Evolutionary conservation across 1,140 invertebrate species (phyloP), one percentile per base, ranked within the genome.

Genomic region (Leptestheria dahalacensis): DNA sequence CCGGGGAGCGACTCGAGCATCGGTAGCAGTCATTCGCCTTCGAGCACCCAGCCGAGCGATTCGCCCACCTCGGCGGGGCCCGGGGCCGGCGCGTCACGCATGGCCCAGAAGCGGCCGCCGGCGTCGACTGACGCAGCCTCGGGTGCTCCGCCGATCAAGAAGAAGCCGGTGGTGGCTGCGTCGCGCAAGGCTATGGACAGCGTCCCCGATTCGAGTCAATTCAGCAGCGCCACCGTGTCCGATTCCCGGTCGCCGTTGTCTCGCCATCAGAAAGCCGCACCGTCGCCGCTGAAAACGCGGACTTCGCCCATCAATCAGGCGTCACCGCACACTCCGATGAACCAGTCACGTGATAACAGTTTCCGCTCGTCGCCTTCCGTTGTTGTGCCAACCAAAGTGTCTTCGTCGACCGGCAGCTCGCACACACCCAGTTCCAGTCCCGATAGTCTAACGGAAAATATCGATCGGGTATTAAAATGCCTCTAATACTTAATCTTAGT

Each of bases 1-100:
- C 88, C 87, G 9, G 81, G 86, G 50, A 88, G 85, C 65, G 87
- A 84, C 50, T 64, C 61, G 48, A 66, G 65, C 61, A 80, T 80
- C 68, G 74, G 75, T 26, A 77, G 76, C 61, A 80, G 82, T 46
- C 82, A 84, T 58, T 84, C 82, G 33, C 83, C 82, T 65, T 50
- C 69, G 62, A 62, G 67, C 69, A 25, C 61, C 68, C 49, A 66
- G 62, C 51, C 66, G n/a, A 33, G 50, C 26, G 49, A 62, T 52
- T 57, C 61, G 57, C 28, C 53, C n/a, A 26, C 33, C n/a, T 51
- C 18, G 48, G 48, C 29, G 55, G 2, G 21, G 33, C 33, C 28
- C 11, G 15, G 24, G 2, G 25, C 21, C 18, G n/a, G 18, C 24
- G n/a, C 28, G 9, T 20, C 26, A 48, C 25, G 33, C 21, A 47